phyloP scores from a whole-genome alignment of 2,888 invertebrate species.

The Eledona agricola region DNA sequence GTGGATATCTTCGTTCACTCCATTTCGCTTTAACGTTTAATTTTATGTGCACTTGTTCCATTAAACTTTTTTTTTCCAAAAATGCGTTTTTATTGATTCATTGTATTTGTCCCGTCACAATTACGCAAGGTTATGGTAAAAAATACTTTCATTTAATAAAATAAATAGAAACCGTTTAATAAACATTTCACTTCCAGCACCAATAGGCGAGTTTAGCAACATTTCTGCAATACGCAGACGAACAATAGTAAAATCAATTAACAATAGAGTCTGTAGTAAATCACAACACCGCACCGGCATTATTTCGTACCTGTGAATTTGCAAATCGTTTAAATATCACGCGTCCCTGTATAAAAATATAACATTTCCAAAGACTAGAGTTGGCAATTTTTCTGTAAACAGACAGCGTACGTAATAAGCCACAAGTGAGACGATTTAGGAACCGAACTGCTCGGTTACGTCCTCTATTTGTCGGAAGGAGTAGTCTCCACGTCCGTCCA shows the following conservation, averaged over 20 bases:
- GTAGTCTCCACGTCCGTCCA: slow-evolving; percentile 94
- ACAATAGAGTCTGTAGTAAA: too few relatives aligned
- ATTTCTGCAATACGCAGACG: too few relatives aligned
- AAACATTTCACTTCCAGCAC: slow-evolving; percentile 19
- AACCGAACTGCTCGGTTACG: slow-evolving; percentile 91
- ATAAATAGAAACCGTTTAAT: slow-evolving; percentile 1
- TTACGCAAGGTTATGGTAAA: background rate
- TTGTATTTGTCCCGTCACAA: background rate
- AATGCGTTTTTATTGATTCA: slow-evolving; percentile 3
- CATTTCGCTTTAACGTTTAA: slow-evolving; percentile 30
- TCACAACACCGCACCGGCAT: too few relatives aligned
- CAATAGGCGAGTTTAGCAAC: slow-evolving; percentile 2
- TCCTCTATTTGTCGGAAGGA: slow-evolving; percentile 87
- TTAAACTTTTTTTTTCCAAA: slow-evolving; percentile 15
- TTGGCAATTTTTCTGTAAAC: background rate
- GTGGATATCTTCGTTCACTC: slow-evolving; percentile 23
- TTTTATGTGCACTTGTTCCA: slow-evolving; percentile 32
- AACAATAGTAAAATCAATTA: too few relatives aligned
- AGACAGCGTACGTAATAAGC: too few relatives aligned
- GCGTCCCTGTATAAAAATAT: too few relatives aligned
- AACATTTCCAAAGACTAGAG: too few relatives aligned
- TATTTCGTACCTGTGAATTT: too few relatives aligned
- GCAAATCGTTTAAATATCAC: too few relatives aligned
- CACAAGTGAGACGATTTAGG: slow-evolving; percentile 70
- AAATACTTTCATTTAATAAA: slow-evolving; percentile 9